Evolutionary conservation across 2,797 vertebrate genomes (phyloP).

Genomic region (Neosilurus hyrtlii): DNA sequence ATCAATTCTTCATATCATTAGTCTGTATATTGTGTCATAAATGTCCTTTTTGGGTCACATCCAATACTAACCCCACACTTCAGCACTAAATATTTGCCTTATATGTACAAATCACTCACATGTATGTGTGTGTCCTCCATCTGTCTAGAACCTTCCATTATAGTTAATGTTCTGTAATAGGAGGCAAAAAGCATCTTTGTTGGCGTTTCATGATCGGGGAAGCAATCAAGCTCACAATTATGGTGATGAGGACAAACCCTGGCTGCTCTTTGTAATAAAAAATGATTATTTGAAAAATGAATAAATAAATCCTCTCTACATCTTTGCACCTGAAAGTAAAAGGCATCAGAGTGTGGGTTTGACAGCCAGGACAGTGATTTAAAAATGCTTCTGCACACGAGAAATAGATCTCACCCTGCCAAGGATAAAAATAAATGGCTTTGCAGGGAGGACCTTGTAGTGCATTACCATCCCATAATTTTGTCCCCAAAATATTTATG

Average conservation of each 20-base stretch:
- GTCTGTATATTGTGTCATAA: constrained; percentile 54
- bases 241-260: constrained; percentile 12
- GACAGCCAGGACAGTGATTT: constrained; percentile 17
- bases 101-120: constrained; percentile 10
- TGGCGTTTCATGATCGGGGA: background rate
- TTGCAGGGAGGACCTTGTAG: constrained; percentile 21
- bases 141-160: background rate
- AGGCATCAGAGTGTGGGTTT: background rate
- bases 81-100: constrained; percentile 17
- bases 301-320: background rate
- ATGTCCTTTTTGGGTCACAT: constrained; percentile 57
- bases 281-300: background rate
- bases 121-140: background rate
- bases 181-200: background rate
- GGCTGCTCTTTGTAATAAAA: background rate
- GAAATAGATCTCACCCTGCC: constrained; percentile 25
- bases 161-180: background rate
- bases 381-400: constrained; percentile 1
- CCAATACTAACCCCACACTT: constrained; percentile 48
- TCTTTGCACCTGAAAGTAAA: constrained; percentile 17
- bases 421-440: constrained; percentile 37
- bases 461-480: constrained; percentile 35
- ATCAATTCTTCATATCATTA: constrained; percentile 20
- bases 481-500: constrained; percentile 36
- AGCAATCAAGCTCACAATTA: constrained; percentile 18